These are phyloP conservation scores for Sceliomorpha sp. DNA, from an alignment of 2,888 invertebrate genomes.

Conservation along the genomic window DNA sequence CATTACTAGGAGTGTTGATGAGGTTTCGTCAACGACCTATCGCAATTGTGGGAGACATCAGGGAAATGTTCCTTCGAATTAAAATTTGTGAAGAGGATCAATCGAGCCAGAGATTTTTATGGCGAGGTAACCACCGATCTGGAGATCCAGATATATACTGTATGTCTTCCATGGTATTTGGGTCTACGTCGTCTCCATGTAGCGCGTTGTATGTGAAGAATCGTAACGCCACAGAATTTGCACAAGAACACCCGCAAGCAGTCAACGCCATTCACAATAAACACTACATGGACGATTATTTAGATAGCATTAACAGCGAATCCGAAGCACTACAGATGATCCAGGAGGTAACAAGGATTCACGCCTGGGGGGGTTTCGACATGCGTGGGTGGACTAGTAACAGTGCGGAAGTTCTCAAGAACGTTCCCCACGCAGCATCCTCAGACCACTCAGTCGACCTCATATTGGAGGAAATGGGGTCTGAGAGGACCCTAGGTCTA, in stretches of 20 bases:
- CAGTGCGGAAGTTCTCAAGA: slow-evolving; percentile 1
- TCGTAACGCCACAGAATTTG: slow-evolving; percentile 57
- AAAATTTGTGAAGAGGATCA: too few species aligned
- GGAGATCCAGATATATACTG: too few species aligned
- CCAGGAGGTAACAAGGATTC: slow-evolving; percentile 40
- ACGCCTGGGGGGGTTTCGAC: slow-evolving; percentile 51
- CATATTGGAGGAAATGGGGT: slow-evolving; percentile 24
- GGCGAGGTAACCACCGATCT: too few species aligned
- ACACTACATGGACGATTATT: slow-evolving; percentile 64
- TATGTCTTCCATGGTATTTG: slow-evolving; percentile 62
- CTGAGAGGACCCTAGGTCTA: background rate
- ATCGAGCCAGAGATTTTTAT: too few species aligned
- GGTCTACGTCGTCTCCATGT: slow-evolving; percentile 40
- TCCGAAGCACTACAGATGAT: slow-evolving; percentile 52
- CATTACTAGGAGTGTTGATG: too few species aligned
- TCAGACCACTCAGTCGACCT: too few species aligned
- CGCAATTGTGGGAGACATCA: too few species aligned
- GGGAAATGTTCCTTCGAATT: too few species aligned
- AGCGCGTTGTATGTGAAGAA: slow-evolving; percentile 59
- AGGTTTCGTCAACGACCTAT: too few species aligned
- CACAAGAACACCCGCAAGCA: slow-evolving; percentile 50
- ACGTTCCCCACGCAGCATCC: too few species aligned
- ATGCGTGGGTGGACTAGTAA: slow-evolving; percentile 58
- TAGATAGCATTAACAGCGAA: slow-evolving; percentile 22
- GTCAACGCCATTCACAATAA: slow-evolving; percentile 58